A percentile compares a stretch with the other conserved stretches of the same genome.
Conservation (phyloP, 2,888 invertebrate genomes). For the Epirrhoe tristata region DNA sequence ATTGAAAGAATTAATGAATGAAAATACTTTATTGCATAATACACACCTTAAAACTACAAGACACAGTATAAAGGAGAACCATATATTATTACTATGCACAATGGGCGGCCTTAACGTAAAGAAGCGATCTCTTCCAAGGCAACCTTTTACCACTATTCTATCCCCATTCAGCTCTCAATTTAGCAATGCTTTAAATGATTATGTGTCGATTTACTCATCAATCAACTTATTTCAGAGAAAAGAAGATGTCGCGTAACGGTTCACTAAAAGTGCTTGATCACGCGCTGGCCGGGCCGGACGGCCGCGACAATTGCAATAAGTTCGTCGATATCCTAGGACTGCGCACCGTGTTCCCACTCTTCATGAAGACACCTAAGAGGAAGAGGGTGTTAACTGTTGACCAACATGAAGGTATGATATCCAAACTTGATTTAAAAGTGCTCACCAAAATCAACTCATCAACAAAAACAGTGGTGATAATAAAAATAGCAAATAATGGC, state of each 20-base stretch:
- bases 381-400: conserved; percentile 92
- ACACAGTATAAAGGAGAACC: no score
- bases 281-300: conserved; percentile 97
- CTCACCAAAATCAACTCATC: not conserved
- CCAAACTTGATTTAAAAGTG: not conserved
- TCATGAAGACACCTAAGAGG: conserved; percentile 99
- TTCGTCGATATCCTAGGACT: conserved; percentile 99
- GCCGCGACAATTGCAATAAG: conserved; percentile 98
- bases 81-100: no score
- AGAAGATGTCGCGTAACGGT: conserved; percentile 98
- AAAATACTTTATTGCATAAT: no score
- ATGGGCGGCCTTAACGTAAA: no score
- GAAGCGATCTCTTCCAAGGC: no score
- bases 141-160: no score
- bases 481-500: no score
- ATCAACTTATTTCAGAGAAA: conserved; percentile 86
- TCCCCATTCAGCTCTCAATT: no score
- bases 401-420: conserved; percentile 91
- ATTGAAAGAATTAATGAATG: no score
- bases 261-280: conserved; percentile 99
- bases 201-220: no score
- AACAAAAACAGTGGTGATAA: not conserved
- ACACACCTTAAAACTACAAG: no score
- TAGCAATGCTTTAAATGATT: no score
- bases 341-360: conserved; percentile 98